phyloP scores from a whole-genome alignment of 2,797 vertebrate species.

The Erithacus rubecula region DNA sequence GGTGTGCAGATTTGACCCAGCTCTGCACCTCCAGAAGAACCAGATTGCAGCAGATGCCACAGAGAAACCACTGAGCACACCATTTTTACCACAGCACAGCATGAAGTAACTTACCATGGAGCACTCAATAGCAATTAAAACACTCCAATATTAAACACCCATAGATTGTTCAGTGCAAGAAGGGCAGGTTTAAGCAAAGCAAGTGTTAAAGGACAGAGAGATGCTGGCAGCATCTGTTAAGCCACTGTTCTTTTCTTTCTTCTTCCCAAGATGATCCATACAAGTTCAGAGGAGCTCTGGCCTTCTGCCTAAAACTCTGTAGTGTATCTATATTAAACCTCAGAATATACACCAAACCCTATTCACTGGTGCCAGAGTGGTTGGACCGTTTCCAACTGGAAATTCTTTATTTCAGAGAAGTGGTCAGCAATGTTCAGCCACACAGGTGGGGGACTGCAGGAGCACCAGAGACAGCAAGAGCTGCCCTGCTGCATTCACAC shows the following conservation, averaged over 20 bases:
- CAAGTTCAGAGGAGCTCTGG: not conserved
- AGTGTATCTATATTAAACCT: not conserved
- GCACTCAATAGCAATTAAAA: not conserved
- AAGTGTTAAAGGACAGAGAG: not conserved
- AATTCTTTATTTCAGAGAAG: not conserved
- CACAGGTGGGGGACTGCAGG: not conserved
- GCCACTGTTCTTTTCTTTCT: not conserved
- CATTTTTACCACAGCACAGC: not conserved
- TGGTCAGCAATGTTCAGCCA: not conserved
- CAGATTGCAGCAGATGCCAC: not conserved
- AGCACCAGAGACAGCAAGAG: not conserved
- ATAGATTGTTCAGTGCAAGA: not conserved
- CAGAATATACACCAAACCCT: not conserved
- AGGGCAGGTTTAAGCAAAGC: not conserved
- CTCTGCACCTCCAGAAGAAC: not conserved
- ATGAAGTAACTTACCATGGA: slow-evolving; percentile 3
- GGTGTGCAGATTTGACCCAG: not conserved
- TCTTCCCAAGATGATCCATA: not conserved
- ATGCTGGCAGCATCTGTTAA: not conserved
- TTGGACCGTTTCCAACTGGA: not conserved
- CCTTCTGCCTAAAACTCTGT: not conserved
- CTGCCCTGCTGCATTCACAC: not conserved
- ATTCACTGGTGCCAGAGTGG: not conserved
- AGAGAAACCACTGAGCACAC: slow-evolving; percentile 15
- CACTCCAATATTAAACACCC: not conserved